These are phyloP conservation scores for Tenrec ecaudatus DNA, from an alignment of 2,113 vertebrate species.

Conservation along the genomic window DNA sequence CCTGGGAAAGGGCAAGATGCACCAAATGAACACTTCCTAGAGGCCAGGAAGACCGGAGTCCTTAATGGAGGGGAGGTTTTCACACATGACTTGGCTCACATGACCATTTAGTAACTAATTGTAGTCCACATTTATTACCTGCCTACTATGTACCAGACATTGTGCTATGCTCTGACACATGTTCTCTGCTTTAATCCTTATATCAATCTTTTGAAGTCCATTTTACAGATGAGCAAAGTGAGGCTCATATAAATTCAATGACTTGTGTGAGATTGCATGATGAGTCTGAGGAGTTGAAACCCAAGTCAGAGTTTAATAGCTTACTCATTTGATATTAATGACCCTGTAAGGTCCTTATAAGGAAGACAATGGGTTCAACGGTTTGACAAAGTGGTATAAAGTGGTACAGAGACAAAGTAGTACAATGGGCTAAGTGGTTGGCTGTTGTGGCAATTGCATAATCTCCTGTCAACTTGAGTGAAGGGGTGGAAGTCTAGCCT, in stretches of 20 bases:
- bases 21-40: not conserved
- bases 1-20: not conserved
- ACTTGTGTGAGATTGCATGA: not conserved
- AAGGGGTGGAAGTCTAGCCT: too few relatives aligned
- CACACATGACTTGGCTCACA: not conserved
- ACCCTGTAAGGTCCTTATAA: not conserved
- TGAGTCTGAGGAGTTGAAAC: not conserved
- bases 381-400: too few relatives aligned
- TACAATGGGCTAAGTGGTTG: too few relatives aligned
- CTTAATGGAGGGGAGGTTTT: not conserved
- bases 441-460: too few relatives aligned
- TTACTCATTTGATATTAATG: not conserved
- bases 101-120: not conserved
- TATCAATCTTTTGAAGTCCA: not conserved
- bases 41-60: not conserved
- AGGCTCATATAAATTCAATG: not conserved
- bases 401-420: too few relatives aligned
- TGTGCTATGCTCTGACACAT: not conserved
- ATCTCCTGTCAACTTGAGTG: too few relatives aligned
- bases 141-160: not conserved
- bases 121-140: not conserved
- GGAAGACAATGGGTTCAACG: too few relatives aligned
- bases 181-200: not conserved
- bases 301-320: not conserved
- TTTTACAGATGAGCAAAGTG: constrained; percentile 15